These are phyloP conservation scores for Heliconius eleuchia DNA, from an alignment of 1,140 invertebrate species.

Conservation along the genomic window DNA sequence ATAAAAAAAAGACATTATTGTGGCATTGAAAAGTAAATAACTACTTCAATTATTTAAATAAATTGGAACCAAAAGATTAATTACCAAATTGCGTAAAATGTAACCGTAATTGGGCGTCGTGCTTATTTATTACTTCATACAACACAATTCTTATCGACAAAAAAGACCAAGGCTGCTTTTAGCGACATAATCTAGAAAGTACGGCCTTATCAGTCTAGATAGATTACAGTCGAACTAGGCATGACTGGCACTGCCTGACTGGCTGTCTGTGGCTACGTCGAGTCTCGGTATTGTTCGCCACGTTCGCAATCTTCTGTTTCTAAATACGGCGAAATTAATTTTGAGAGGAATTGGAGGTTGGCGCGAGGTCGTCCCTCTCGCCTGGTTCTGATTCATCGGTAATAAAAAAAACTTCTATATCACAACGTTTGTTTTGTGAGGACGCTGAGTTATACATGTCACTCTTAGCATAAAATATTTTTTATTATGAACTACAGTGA, in stretches of 20 bases:
- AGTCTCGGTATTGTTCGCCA: conserved; percentile 48
- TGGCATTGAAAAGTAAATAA: not conserved
- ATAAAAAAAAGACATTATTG: not conserved
- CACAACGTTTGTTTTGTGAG: conserved; percentile 49
- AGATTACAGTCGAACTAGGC: conserved; percentile 41
- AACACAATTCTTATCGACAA: conserved; percentile 34
- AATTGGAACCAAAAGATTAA: conserved; percentile 10
- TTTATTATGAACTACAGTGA: conserved; percentile 28
- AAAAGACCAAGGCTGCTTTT: conserved; percentile 44
- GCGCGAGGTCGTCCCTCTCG: conserved; percentile 56
- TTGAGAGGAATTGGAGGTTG: conserved; percentile 51
- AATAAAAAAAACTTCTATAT: conserved; percentile 59
- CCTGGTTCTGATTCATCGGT: conserved; percentile 48
- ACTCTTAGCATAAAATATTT: conserved; percentile 17
- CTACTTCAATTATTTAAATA: not conserved
- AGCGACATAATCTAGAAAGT: conserved; percentile 53
- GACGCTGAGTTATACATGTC: conserved; percentile 53
- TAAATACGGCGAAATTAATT: conserved; percentile 67
- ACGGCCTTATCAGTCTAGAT: conserved; percentile 51
- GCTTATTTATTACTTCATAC: conserved; percentile 33
- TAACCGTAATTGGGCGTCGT: conserved; percentile 22
- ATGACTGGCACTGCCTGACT: conserved; percentile 20
- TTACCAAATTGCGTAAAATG: conserved; percentile 3
- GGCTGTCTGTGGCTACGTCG: conserved; percentile 45
- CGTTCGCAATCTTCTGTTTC: conserved; percentile 57